These are phyloP conservation scores for Darevskia mixta DNA, from an alignment of 2,797 vertebrate genomes.

Conservation along the genomic window DNA sequence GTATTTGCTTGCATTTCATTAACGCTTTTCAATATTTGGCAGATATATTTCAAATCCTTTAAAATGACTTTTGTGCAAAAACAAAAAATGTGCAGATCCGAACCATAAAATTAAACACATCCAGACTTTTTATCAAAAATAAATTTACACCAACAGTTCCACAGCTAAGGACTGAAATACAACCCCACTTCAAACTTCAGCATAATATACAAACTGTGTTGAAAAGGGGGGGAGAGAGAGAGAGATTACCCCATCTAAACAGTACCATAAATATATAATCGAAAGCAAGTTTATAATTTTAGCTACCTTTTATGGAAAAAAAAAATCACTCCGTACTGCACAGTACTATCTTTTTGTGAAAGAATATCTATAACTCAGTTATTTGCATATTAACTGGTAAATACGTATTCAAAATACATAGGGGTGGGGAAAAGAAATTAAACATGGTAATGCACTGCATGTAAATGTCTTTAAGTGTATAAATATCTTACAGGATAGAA, in stretches of 20 bases:
- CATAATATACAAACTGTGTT: conserved; percentile 81
- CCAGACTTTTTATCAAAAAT: conserved; percentile 77
- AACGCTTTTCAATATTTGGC: conserved; percentile 78
- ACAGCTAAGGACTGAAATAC: conserved; percentile 79
- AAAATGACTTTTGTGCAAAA: conserved; percentile 81
- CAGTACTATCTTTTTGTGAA: conserved; percentile 74
- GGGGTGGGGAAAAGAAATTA: conserved; percentile 72
- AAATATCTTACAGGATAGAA: conserved; percentile 81
- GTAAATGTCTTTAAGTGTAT: conserved; percentile 70
- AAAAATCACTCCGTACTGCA: conserved; percentile 72
- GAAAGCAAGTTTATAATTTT: conserved; percentile 82
- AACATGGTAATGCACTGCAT: conserved; percentile 70
- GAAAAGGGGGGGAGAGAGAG: conserved; percentile 60
- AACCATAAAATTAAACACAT: conserved; percentile 80
- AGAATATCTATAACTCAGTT: conserved; percentile 80
- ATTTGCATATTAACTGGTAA: conserved; percentile 81
- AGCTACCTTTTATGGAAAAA: conserved; percentile 71
- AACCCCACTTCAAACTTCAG: conserved; percentile 78
- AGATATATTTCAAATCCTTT: conserved; percentile 74
- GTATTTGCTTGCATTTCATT: conserved; percentile 70
- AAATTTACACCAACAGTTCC: conserved; percentile 80
- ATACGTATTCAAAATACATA: conserved; percentile 82
- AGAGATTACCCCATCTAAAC: conserved; percentile 74
- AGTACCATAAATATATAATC: conserved; percentile 85
- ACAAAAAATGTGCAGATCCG: conserved; percentile 76